Base-by-base conservation (phyloP, 2,113 vertebrate species). In the Paraplagusia blochii region DNA sequence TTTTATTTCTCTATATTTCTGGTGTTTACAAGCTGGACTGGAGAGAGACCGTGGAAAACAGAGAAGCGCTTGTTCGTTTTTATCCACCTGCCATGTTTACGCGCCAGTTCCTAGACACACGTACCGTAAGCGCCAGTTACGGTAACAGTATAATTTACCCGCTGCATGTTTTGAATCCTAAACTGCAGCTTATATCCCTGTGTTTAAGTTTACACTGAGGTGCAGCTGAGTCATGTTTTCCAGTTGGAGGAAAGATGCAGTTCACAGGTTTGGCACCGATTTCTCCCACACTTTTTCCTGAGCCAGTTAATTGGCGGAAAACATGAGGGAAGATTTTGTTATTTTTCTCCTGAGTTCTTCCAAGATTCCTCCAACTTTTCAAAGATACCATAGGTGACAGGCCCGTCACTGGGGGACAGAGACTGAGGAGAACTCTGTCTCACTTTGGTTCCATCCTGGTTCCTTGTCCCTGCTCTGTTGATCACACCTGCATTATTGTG, bases 151-250 rank as follows among this genome's bases (percentile, higher is more conserved):
- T 29, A 29, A 29, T 18, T 45, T 5, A 8, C 16, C 29, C 4
- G 10, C 34, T 8, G 17, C 29, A 16, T 36, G 44, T 44, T 46
- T 42, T 5, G 11, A 44, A 44, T 36, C 34, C 17, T 17, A 7
- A 62, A 50, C 34, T 33, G 1, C 13, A 12, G 54, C 22, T 39
- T 44, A 2, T 42, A 52, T 43, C 53, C 22, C 50, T 56, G n/a
- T 35, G 43, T 49, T 40, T 48, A 53, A 12, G 22, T 44, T 53
- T 35, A 6, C 14, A 36, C 54, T 61, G 61, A 72, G 64, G 48
- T 79, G 58, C 54, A 68, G 2, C 72, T 69, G 71, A 75, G 53
- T 82, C 80, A 76, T 56, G 63, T 71, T 85, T 85, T 83, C 77
- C 83, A 83, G 55, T 42, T 2, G n/a, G 68, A 53, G 59, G 29